Evolutionary conservation across 2,797 vertebrate genomes (phyloP), one percentile per base, ranked within the genome.

Genomic region (Enteromius paludinosus): DNA sequence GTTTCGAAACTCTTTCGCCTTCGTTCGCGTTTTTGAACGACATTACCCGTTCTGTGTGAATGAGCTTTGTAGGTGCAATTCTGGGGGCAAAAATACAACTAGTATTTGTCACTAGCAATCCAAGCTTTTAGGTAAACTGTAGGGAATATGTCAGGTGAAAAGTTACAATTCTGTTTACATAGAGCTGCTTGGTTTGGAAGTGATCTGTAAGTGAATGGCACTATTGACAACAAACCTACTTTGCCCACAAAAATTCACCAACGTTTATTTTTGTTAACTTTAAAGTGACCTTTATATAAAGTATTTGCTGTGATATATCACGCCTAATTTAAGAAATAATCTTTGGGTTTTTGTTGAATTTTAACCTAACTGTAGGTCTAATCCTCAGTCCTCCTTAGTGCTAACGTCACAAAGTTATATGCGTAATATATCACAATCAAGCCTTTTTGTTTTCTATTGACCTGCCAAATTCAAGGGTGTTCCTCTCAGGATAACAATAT

Each of bases 371-470:
- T 38, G 10, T 38, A 33, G 28, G 61, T 28, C 25, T 33, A 25
- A 66, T 52, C 28, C 43, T 35, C 5, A 15, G 28, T n/a, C 41
- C 41, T 35, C 0, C 0, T 78, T 49, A 65, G 25, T 78, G 18
- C 62, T 65, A 23, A 65, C 65, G 43, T 49, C 28, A 15, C 18
- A 78, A 45, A 11, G 14, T n/a, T 15, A 77, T 33, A 77, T 75
- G 54, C 35, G 30, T 76, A 30, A 62, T 62, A 43, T 64, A 6
- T 28, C 49, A 45, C 3, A 77, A 49, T 59, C 54, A 11, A 28
- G 30, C 23, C n/a, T 23, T n/a, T 11, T 9, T 54, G 4, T 62
- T n/a, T 70, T 81, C 87, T 86, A 88, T 43, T 43, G 41, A 85
- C 56, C 80, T 20, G 47, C 30, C 74, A 38, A 38, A 73, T 62